Evolutionary conservation across 2,113 vertebrate species (phyloP).

Genomic region (Crotalus horridus): DNA sequence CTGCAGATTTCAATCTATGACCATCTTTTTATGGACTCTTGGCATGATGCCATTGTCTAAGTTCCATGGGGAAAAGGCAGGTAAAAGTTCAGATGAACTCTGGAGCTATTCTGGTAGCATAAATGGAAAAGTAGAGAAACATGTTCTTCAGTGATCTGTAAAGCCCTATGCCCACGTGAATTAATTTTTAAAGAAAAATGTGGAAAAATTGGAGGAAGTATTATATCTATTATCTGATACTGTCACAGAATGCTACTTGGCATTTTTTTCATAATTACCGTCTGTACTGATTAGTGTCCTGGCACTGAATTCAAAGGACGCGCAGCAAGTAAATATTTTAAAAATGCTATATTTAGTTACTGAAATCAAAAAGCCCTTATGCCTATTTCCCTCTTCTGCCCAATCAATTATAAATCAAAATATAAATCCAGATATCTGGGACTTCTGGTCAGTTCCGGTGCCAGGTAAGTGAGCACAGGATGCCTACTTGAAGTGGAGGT

Average conservation of each 20-base stretch:
- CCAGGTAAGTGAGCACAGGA: not conserved
- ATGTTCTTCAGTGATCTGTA: no score
- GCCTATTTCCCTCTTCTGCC: not conserved
- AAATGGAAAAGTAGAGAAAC: not conserved
- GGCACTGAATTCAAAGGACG: not conserved
- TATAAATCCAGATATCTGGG: not conserved
- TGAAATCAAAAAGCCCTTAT: not conserved
- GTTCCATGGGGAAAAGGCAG: not conserved
- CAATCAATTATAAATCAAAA: not conserved
- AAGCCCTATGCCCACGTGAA: not conserved
- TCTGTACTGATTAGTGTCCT: not conserved
- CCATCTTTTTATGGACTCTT: not conserved
- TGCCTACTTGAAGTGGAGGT: not conserved
- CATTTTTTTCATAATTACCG: not conserved
- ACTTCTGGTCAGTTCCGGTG: not conserved
- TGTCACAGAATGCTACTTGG: not conserved
- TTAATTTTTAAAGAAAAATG: conserved; percentile 4
- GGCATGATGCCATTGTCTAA: not conserved
- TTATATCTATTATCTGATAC: not conserved
- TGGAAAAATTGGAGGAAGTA: not conserved
- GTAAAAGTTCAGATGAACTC: not conserved
- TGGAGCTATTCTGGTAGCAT: not conserved
- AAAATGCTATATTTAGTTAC: not conserved
- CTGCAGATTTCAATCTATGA: not conserved
- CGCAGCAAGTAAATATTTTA: not conserved